Evolutionary conservation across 2,113 vertebrate species (phyloP).

Genomic region (Cromileptes altivelis): DNA sequence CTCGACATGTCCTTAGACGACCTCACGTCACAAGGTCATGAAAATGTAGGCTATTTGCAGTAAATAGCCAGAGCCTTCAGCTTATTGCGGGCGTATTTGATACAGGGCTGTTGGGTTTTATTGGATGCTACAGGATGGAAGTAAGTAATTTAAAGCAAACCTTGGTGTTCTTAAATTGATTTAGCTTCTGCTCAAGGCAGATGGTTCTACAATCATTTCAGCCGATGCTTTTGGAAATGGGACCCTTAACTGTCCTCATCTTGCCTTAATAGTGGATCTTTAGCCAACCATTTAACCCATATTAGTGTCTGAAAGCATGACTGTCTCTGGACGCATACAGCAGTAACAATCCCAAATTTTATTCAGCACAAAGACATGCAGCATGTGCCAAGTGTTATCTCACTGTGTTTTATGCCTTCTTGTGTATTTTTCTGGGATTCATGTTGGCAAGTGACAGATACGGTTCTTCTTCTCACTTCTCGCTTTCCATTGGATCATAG

Average conservation of each 20-base stretch:
- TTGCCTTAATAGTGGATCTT: slow-evolving; percentile 10
- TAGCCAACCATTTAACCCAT: slow-evolving; percentile 26
- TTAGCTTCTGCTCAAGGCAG: slow-evolving; percentile 6
- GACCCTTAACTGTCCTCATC: not conserved
- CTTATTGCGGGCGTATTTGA: not conserved
- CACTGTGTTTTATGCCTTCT: not conserved
- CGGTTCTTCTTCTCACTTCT: not conserved
- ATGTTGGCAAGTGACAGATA: slow-evolving; percentile 17
- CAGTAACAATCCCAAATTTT: slow-evolving; percentile 23
- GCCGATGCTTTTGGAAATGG: slow-evolving; percentile 4
- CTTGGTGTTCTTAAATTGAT: not conserved
- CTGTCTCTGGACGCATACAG: slow-evolving; percentile 5
- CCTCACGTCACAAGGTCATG: not conserved
- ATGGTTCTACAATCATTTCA: slow-evolving; percentile 22
- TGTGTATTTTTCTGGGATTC: slow-evolving; percentile 15
- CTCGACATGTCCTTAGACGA: not conserved
- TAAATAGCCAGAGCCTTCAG: not conserved
- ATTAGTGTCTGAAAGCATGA: slow-evolving; percentile 32
- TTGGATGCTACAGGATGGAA: not conserved
- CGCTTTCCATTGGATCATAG: slow-evolving; percentile 11
- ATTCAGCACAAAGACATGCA: not conserved
- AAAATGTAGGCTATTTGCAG: not conserved
- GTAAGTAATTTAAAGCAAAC: not conserved
- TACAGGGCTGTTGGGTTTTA: not conserved
- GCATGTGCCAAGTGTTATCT: slow-evolving; percentile 3